A percentile compares a stretch with the other conserved stretches of the same genome.
These are phyloP conservation scores for Pangasius mekongensis DNA, from an alignment of 2,797 vertebrate species.

Conservation along the genomic window DNA sequence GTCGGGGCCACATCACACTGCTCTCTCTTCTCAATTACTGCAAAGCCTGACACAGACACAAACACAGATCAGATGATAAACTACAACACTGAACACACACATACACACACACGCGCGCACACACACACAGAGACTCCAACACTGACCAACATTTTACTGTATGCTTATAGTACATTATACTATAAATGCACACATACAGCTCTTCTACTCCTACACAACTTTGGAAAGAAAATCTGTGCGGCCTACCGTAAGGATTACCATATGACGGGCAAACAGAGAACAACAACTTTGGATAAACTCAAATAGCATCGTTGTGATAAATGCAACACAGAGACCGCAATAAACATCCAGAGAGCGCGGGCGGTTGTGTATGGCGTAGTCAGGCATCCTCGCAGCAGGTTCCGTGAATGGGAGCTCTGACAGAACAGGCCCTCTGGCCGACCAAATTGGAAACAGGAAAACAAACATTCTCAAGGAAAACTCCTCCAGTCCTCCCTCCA, in stretches of 20 bases:
- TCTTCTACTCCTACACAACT: background rate
- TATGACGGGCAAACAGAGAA: conserved; percentile 13
- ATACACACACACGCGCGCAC: conserved; percentile 15
- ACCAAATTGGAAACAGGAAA: conserved; percentile 69
- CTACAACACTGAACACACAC: conserved; percentile 9
- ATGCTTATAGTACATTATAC: background rate
- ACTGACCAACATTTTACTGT: background rate
- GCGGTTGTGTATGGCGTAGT: conserved; percentile 51
- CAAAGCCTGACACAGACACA: conserved; percentile 35
- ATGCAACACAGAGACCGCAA: conserved; percentile 48
- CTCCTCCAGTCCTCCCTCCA: conserved; percentile 42
- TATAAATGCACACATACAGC: background rate
- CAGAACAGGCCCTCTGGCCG: conserved; percentile 62
- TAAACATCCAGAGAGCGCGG: conserved; percentile 48
- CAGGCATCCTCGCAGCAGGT: conserved; percentile 52
- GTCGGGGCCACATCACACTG: conserved; percentile 44
- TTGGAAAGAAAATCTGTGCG: conserved; percentile 11
- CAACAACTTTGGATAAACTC: conserved; percentile 34
- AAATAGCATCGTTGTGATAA: conserved; percentile 37
- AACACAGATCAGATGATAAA: conserved; percentile 18
- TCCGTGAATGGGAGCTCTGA: conserved; percentile 65
- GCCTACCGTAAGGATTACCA: conserved; percentile 38
- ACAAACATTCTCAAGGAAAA: conserved; percentile 68
- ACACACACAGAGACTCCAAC: conserved; percentile 18
- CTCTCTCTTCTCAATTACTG: conserved; percentile 35